A percentile compares a stretch with the other conserved stretches of the same genome.
These are phyloP conservation scores for Chironomus striatipennis DNA, from an alignment of 1,140 invertebrate species.

Conservation along the genomic window DNA sequence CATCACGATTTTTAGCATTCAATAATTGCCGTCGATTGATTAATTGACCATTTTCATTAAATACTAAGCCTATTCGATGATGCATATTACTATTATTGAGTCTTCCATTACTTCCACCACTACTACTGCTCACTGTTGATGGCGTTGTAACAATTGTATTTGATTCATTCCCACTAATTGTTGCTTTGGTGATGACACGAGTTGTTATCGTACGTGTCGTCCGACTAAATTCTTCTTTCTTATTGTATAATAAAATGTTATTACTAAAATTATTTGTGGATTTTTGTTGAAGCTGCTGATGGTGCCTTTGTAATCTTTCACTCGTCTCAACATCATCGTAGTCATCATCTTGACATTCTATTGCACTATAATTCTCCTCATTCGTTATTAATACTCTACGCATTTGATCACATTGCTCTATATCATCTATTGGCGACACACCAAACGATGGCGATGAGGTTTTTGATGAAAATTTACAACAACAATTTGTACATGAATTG, in stretches of 20 bases:
- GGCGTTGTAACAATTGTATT: not conserved
- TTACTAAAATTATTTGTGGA: conserved; percentile 6
- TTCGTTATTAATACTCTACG: conserved; percentile 1
- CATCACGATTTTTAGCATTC: conserved; percentile 10
- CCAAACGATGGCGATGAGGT: not conserved
- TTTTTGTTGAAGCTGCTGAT: not conserved
- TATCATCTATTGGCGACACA: not conserved
- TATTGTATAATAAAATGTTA: conserved; percentile 24
- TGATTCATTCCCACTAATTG: conserved; percentile 26
- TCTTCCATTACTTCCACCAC: not conserved
- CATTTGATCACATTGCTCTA: conserved; percentile 11
- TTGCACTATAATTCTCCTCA: not conserved
- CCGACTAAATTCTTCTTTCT: conserved; percentile 30
- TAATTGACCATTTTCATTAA: conserved; percentile 26
- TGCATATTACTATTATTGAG: not conserved
- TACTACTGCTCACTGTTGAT: not conserved
- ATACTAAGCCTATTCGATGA: conserved; percentile 33
- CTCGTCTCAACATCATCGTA: conserved; percentile 19
- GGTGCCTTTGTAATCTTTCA: not conserved
- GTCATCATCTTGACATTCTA: not conserved
- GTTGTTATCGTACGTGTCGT: conserved; percentile 31
- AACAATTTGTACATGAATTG: conserved; percentile 15
- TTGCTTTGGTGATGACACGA: conserved; percentile 30
- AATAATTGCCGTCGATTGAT: conserved; percentile 23
- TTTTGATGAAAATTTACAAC: conserved; percentile 15